Percentiles rank a stretch among this genome's conserved stretches.
These are phyloP conservation scores for Synanthedon formicaeformis DNA, from an alignment of 2,888 invertebrate genomes.

Conservation along the genomic window DNA sequence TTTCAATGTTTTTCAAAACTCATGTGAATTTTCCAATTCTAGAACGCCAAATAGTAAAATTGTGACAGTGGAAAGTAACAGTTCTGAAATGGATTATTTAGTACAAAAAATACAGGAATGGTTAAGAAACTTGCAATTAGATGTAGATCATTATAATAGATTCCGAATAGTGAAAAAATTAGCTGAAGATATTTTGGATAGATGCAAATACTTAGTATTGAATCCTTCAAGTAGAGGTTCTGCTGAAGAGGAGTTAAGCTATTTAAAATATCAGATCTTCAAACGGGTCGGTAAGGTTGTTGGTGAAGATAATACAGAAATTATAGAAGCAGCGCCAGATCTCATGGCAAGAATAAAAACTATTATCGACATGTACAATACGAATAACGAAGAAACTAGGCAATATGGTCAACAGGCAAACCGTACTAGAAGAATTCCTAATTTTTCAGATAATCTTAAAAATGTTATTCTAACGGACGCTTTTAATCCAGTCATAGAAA, in stretches of 20 bases:
- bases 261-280: slow-evolving; percentile 47
- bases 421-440: neutral
- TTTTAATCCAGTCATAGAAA: neutral
- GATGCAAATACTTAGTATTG: slow-evolving; percentile 36
- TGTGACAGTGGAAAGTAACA: slow-evolving; percentile 17
- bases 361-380: slow-evolving; percentile 8
- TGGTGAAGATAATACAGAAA: slow-evolving; percentile 25
- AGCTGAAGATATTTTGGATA: slow-evolving; percentile 41
- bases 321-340: slow-evolving; percentile 25
- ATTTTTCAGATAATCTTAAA: neutral
- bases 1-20: slow-evolving; percentile 20
- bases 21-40: slow-evolving; percentile 3
- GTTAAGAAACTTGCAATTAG: slow-evolving; percentile 21
- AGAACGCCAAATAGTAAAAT: slow-evolving; percentile 7
- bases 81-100: slow-evolving; percentile 21
- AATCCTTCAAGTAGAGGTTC: slow-evolving; percentile 18
- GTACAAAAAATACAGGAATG: slow-evolving; percentile 35
- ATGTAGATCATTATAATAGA: slow-evolving; percentile 11
- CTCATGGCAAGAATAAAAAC: slow-evolving; percentile 32
- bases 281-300: slow-evolving; percentile 46
- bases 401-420: neutral
- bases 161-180: slow-evolving; percentile 29
- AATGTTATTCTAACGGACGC: neutral
- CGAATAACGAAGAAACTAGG: no score
- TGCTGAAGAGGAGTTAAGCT: slow-evolving; percentile 32